Conservation (phyloP, 2,797 vertebrate species). For the Phrynocephalus vlangalii region DNA sequence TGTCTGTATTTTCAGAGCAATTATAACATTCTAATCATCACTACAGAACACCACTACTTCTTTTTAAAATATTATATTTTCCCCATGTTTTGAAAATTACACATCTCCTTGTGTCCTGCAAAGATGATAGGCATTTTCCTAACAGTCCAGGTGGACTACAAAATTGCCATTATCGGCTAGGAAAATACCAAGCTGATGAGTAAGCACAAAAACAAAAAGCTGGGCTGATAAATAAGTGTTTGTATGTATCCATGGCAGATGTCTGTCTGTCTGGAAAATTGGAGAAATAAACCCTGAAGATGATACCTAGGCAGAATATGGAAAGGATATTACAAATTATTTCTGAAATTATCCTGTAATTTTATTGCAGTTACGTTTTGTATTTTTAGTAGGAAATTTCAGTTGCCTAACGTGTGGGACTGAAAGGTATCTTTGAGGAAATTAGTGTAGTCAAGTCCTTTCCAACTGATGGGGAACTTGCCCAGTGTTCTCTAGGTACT, state of each 20-base stretch:
- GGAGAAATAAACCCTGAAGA: neutral
- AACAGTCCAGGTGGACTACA: conserved; percentile 19
- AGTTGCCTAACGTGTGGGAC: too few relatives aligned
- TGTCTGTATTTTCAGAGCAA: neutral
- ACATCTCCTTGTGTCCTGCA: conserved; percentile 33
- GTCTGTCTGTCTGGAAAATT: neutral
- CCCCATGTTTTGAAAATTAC: conserved; percentile 22
- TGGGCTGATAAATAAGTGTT: conserved; percentile 38
- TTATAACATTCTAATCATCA: conserved; percentile 1
- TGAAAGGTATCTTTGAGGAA: too few relatives aligned
- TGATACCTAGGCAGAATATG: neutral
- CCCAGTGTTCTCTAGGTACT: too few relatives aligned
- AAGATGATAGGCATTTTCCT: conserved; percentile 36
- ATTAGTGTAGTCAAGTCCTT: too few relatives aligned
- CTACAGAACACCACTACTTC: neutral
- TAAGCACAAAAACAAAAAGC: conserved; percentile 43
- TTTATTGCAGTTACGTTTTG: neutral
- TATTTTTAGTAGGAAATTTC: neutral
- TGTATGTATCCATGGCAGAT: conserved; percentile 32
- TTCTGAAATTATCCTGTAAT: neutral
- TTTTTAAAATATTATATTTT: conserved; percentile 16
- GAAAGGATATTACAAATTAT: neutral
- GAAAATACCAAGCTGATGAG: conserved; percentile 5
- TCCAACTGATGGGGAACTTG: too few relatives aligned
- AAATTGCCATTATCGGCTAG: conserved; percentile 31